Base-by-base conservation (phyloP, 2,888 invertebrate genomes). In the Philereme vetulata region DNA sequence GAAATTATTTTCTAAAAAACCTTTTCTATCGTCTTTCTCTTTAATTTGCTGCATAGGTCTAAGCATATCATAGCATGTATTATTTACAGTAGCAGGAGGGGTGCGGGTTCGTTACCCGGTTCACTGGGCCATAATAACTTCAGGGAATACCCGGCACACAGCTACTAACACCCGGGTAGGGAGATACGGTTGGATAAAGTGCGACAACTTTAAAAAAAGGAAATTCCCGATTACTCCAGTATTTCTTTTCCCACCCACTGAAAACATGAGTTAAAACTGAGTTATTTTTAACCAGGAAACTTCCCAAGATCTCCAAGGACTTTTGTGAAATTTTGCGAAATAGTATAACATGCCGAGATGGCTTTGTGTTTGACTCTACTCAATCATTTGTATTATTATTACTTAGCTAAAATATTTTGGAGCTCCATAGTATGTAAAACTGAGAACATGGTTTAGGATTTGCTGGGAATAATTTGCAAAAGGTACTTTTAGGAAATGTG, bases 61-160 rank as follows among this genome's bases (percentile, higher is more conserved):
- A 51, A 21, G 11, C 40, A 55, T 56, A 64, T 67, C 67, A 60
- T 76, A 62, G 72, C 77, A 83, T 86, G 80, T 84, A 84, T 88
- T 89, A 88, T 89, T 90, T 86, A 86, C 87, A 77, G 72, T 38
- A 38, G 38, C 3, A 51, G 51, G 60, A 61, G 70, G 74, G 75
- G 71, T 66, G 72, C 70, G 74, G 81, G 82, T 90, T 91, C 87
- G 91, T 91, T 91, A 89, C 83, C 82, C 90, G 90, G 88, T 81
- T 86, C 91, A 88, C 79, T 90, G 91, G 81, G 82, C 85, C 88
- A 81, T 90, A 88, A 91, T 90, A 89, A 90, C 91, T 89, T 91
- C 80, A 79, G 91, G 91, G 91, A 91, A 89, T 88, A 84, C 84
- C 74, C 80, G 82, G 65, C 85, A 72, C 88, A 68, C 64, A 76